phyloP scores from a whole-genome alignment of 2,113 vertebrate genomes.

The Drymodes brunneopygia region DNA sequence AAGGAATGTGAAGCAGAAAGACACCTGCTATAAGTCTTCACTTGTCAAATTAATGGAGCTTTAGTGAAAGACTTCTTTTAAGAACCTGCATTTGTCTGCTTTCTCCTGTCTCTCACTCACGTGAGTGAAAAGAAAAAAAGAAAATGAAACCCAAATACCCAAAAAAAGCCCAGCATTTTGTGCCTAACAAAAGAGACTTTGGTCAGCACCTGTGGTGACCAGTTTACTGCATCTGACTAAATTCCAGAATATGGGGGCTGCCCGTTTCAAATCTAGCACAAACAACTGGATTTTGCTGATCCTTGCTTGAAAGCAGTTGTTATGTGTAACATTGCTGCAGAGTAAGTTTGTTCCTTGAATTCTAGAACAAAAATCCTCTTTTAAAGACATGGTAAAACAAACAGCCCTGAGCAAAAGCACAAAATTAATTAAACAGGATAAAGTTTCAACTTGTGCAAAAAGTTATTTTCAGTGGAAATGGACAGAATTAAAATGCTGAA shows the following conservation, averaged over 20 bases:
- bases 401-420: not conserved
- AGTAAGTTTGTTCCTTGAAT: not conserved
- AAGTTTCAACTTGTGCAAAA: not conserved
- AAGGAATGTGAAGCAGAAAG: not conserved
- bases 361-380: not conserved
- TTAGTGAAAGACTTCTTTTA: not conserved
- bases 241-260: not conserved
- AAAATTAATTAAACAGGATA: not conserved
- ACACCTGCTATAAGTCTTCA: not conserved
- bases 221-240: not conserved
- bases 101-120: not conserved
- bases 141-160: not conserved
- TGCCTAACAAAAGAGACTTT: not conserved
- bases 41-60: not conserved
- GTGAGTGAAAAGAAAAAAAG: not conserved
- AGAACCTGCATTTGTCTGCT: not conserved
- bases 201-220: not conserved
- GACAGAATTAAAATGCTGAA: not conserved
- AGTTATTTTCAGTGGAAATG: not conserved
- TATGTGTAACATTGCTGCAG: not conserved
- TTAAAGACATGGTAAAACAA: not conserved
- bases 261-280: not conserved
- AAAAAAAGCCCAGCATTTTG: not conserved
- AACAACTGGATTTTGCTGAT: not conserved
- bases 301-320: not conserved